These are phyloP conservation scores for Diorhabda elongata DNA, from an alignment of 1,140 invertebrate species.

Conservation along the genomic window DNA sequence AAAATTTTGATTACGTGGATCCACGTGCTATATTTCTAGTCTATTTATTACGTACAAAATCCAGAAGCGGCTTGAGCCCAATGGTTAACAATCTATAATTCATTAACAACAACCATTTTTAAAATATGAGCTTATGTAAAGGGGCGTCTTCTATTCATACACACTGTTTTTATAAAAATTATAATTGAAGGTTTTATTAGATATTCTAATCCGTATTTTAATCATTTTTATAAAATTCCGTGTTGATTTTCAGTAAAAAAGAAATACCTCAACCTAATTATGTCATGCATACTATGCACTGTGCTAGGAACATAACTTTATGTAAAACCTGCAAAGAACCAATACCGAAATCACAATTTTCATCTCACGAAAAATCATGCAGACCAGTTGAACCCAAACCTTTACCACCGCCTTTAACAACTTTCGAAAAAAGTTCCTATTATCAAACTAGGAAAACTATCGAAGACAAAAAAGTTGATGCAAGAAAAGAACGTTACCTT, in stretches of 20 bases:
- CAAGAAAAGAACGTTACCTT: slow-evolving; percentile 29
- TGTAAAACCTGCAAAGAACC: slow-evolving; percentile 44
- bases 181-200: too few species aligned
- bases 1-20: too few species aligned
- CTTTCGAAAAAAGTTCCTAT: slow-evolving; percentile 36
- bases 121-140: too few species aligned
- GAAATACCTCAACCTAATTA: slow-evolving; percentile 47
- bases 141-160: too few species aligned
- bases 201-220: not conserved
- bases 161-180: too few species aligned
- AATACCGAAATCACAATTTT: slow-evolving; percentile 39
- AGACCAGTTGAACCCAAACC: slow-evolving; percentile 21
- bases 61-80: too few species aligned
- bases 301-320: slow-evolving; percentile 43
- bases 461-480: slow-evolving; percentile 32
- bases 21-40: too few species aligned
- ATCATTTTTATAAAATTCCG: not conserved
- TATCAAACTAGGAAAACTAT: slow-evolving; percentile 32
- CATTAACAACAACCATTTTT: too few species aligned
- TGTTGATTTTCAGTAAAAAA: slow-evolving; percentile 40
- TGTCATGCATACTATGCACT: slow-evolving; percentile 47
- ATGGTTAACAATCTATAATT: too few species aligned
- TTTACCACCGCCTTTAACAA: slow-evolving; percentile 29
- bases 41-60: too few species aligned
- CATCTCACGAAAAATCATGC: slow-evolving; percentile 38